A percentile compares a stretch with the other conserved stretches of the same genome.
Evolutionary conservation across 2,888 invertebrate genomes (phyloP).

Genomic region (Noctua pronuba): DNA sequence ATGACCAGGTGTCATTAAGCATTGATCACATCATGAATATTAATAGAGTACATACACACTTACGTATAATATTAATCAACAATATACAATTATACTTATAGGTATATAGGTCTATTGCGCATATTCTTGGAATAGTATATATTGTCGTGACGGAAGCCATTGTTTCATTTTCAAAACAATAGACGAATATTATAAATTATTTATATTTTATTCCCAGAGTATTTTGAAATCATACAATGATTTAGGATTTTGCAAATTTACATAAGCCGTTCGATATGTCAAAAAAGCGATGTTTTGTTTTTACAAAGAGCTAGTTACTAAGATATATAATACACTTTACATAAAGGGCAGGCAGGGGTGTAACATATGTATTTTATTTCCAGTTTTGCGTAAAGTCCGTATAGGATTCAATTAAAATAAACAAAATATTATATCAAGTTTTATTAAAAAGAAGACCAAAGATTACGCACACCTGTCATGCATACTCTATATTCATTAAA

Average conservation of each 20-base stretch:
- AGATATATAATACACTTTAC: too few species aligned
- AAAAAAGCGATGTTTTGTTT: not conserved
- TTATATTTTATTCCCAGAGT: constrained; percentile 22
- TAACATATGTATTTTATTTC: too few species aligned
- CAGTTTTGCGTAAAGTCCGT: too few species aligned
- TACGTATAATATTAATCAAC: constrained; percentile 1
- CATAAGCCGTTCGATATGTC: not conserved
- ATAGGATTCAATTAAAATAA: too few species aligned
- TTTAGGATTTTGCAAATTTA: not conserved
- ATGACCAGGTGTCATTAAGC: not conserved
- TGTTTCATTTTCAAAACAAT: constrained; percentile 40
- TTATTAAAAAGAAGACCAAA: not conserved
- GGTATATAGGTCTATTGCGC: not conserved
- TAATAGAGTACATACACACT: not conserved
- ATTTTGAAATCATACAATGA: too few species aligned
- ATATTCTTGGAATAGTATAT: constrained; percentile 12
- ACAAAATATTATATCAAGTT: too few species aligned
- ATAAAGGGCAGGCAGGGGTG: too few species aligned
- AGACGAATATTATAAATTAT: constrained; percentile 25
- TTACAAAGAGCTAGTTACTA: not conserved
- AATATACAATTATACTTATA: not conserved
- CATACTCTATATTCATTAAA: not conserved
- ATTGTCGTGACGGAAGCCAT: constrained; percentile 8
- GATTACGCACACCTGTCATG: not conserved
- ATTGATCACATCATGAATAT: constrained; percentile 33